Evolutionary conservation across 2,113 vertebrate genomes (phyloP).

Genomic region (Syngnathus typhle): DNA sequence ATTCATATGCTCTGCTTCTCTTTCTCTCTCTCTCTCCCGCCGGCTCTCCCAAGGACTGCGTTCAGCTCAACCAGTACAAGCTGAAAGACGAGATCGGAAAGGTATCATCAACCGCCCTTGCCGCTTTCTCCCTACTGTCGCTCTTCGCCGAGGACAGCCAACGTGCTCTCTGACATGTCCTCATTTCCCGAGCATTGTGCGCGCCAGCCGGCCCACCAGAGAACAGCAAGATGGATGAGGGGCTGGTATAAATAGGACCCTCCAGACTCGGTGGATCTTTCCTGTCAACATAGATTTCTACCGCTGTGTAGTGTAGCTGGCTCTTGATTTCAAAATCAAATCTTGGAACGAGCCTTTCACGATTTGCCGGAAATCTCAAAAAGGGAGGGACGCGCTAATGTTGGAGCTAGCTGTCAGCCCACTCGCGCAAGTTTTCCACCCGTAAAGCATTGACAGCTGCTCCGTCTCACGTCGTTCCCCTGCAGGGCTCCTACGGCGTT

Average conservation of each 20-base stretch:
- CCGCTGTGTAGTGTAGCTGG: not conserved
- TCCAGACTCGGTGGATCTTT: conserved; percentile 30
- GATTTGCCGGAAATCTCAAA: conserved; percentile 53
- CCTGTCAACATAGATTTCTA: not conserved
- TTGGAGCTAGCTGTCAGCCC: conserved; percentile 45
- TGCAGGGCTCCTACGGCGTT: conserved; percentile 93
- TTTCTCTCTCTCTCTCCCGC: not conserved
- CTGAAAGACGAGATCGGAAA: conserved; percentile 98
- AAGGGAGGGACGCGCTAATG: conserved; percentile 38
- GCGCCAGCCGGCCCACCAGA: conserved; percentile 49
- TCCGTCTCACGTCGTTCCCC: conserved; percentile 22
- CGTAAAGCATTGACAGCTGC: conserved; percentile 27
- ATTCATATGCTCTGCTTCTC: conserved; percentile 5
- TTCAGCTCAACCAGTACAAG: conserved; percentile 97
- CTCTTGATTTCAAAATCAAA: not conserved
- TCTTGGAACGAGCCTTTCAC: not conserved
- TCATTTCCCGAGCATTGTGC: conserved; percentile 59
- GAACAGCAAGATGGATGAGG: conserved; percentile 58
- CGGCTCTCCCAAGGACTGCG: conserved; percentile 78
- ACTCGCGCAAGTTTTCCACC: conserved; percentile 15
- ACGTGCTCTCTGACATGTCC: conserved; percentile 52
- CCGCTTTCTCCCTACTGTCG: conserved; percentile 36
- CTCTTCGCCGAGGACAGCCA: conserved; percentile 39
- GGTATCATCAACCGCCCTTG: conserved; percentile 68
- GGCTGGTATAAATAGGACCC: conserved; percentile 62